Evolutionary conservation across 2,797 vertebrate species (phyloP).

Genomic region (Periparus ater): DNA sequence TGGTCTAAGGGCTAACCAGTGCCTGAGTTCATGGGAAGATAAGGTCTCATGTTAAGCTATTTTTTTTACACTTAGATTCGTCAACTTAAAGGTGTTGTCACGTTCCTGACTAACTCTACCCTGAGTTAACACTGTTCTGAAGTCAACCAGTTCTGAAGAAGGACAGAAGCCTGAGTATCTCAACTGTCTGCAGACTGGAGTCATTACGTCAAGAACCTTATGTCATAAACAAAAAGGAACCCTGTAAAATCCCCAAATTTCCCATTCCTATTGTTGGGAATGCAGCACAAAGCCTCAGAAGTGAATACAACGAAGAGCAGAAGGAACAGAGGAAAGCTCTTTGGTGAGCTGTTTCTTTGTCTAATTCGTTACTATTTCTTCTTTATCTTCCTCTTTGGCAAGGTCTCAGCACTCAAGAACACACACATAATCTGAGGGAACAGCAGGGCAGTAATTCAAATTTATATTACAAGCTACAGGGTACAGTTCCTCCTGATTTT

Average conservation of each 20-base stretch:
- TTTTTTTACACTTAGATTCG: neutral
- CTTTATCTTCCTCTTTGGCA: slow-evolving; percentile 33
- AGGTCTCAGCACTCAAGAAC: neutral
- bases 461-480: neutral
- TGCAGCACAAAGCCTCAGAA: neutral
- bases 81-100: neutral
- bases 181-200: neutral
- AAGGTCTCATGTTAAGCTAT: neutral
- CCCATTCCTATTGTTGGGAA: neutral
- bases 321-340: slow-evolving; percentile 21
- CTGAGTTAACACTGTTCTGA: neutral
- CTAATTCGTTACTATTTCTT: neutral
- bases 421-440: neutral
- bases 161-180: neutral
- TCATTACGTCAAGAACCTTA: neutral
- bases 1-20: neutral
- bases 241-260: neutral
- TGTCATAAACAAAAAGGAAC: neutral
- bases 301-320: slow-evolving; percentile 3
- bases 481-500: neutral
- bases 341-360: slow-evolving; percentile 5
- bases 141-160: neutral
- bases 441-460: slow-evolving; percentile 32
- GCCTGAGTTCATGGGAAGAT: neutral
- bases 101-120: neutral